Base-by-base conservation (phyloP, 2,797 vertebrate genomes). In the Coregonus suidteri region DNA sequence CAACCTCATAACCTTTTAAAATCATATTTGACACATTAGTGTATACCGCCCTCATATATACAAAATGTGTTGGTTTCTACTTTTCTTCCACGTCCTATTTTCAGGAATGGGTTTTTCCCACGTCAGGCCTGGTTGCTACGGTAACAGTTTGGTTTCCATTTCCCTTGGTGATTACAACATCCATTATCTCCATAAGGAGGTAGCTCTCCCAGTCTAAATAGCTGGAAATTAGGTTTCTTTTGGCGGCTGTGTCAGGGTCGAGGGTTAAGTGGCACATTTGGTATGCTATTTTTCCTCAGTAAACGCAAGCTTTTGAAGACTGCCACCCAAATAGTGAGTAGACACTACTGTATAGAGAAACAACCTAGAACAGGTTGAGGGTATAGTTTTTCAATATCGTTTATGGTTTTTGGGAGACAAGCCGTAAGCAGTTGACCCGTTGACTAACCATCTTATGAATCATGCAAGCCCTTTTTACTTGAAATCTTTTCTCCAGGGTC, bases 71-170 rank as follows among this genome's bases (percentile, higher is more conserved):
- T 34, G 4, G 18, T 35, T 18, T 70, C 41, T n/a, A 71, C 1
- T 47, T 51, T 31, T 30, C 41, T 47, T 25, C n/a, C 64, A 30
- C 3, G 4, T 34, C 30, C 65, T 16, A 30, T 66, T 66, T 30
- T 13, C 69, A 71, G 11, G 15, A 16, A 68, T 7, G 31, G 66
- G 4, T 20, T 71, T 68, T 71, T 14, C 41, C 69, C 11, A 25
- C 3, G 6, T 71, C 7, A 20, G 41, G 69, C 37, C 15, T 18
- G 35, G 68, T 41, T 20, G 56, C 56, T 4, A 47, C 18, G 37
- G 35, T 47, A 71, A 71, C 69, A 71, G n/a, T 20, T 51, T 71
- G 69, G 69, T 71, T 52, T 71, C 69, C 69, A 7, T 71, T 13
- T 71, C 69, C 69, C 18, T 71, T 13, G 25, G 41, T 7, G 41